Conservation (phyloP, 2,888 invertebrate species). For the Ophraella communa region DNA sequence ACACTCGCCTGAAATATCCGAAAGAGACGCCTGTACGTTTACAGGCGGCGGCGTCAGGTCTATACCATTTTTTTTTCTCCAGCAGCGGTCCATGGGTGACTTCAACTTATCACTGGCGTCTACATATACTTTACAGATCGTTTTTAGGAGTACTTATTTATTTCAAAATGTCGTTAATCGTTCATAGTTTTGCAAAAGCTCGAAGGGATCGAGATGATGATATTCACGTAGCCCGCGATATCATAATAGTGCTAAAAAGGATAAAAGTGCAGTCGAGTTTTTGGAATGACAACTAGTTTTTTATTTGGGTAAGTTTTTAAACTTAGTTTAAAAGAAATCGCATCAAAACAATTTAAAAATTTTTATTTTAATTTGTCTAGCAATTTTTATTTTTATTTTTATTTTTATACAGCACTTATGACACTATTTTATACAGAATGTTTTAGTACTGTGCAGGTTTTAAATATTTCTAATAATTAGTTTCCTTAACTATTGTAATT, state of each 20-base stretch:
- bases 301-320: slow-evolving; percentile 10
- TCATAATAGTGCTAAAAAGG: slow-evolving; percentile 2
- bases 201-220: neutral
- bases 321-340: no score
- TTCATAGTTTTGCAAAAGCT: slow-evolving; percentile 27
- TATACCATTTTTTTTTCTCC: slow-evolving; percentile 33
- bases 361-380: no score
- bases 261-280: neutral
- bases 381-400: no score
- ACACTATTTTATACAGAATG: no score
- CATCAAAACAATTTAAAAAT: no score
- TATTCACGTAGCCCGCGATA: neutral
- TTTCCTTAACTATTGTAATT: no score
- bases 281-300: slow-evolving; percentile 12
- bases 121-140: slow-evolving; percentile 31
- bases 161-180: slow-evolving; percentile 27
- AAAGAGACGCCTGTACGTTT: slow-evolving; percentile 20
- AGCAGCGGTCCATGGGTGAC: slow-evolving; percentile 10
- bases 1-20: slow-evolving; percentile 2
- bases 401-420: no score
- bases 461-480: no score
- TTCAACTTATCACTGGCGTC: slow-evolving; percentile 34
- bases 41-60: slow-evolving; percentile 28
- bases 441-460: no score
- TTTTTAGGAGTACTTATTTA: slow-evolving; percentile 33